phyloP scores from a whole-genome alignment of 1,140 invertebrate species.

The Harpegnathos saltator region DNA sequence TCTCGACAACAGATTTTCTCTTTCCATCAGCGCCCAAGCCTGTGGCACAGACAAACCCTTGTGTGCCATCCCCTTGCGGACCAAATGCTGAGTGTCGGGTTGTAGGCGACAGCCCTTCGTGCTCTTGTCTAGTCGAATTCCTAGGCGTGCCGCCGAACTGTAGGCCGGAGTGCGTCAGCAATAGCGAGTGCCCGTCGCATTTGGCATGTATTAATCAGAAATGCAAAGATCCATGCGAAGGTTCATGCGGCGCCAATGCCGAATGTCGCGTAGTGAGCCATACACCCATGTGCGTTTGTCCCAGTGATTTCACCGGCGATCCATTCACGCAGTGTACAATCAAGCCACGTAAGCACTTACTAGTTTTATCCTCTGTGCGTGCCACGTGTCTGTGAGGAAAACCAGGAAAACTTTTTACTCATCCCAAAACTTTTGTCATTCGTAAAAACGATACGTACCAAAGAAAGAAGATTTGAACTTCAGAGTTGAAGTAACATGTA shows the following conservation, averaged over 20 bases:
- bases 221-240: slow-evolving; percentile 90
- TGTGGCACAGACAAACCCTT: slow-evolving; percentile 86
- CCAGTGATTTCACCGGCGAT: slow-evolving; percentile 87
- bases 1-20: not conserved
- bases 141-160: slow-evolving; percentile 89
- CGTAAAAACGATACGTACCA: not conserved
- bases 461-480: not conserved
- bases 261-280: slow-evolving; percentile 89
- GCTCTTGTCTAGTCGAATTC: slow-evolving; percentile 88
- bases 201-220: slow-evolving; percentile 90
- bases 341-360: slow-evolving; percentile 81
- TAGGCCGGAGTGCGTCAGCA: slow-evolving; percentile 87
- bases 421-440: too few relatives aligned
- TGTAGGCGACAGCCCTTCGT: slow-evolving; percentile 87
- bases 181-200: slow-evolving; percentile 88
- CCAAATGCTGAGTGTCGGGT: slow-evolving; percentile 89
- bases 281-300: slow-evolving; percentile 88
- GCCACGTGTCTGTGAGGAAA: too few relatives aligned
- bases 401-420: too few relatives aligned
- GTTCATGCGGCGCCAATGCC: slow-evolving; percentile 88
- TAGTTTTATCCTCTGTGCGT: not conserved
- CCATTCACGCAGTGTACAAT: slow-evolving; percentile 86
- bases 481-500: not conserved
- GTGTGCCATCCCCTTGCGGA: slow-evolving; percentile 90
- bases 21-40: slow-evolving; percentile 52